These are phyloP conservation scores for Sitodiplosis mosellana DNA, from an alignment of 1,140 invertebrate species.

Conservation along the genomic window DNA sequence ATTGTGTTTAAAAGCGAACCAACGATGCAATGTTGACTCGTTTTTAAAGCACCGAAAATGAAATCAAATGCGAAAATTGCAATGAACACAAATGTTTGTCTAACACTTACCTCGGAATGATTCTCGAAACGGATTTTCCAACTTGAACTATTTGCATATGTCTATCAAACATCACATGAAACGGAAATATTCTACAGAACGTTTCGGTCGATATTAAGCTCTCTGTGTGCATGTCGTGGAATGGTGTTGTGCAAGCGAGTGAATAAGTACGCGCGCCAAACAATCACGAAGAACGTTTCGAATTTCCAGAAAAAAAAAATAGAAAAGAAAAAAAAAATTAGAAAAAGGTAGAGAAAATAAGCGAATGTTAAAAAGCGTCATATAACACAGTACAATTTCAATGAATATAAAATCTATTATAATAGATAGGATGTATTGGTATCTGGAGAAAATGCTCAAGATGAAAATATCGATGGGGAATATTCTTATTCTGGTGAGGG, in stretches of 20 bases:
- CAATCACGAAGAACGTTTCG: too few relatives aligned
- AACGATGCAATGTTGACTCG: too few relatives aligned
- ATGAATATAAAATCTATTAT: too few relatives aligned
- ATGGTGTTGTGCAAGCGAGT: too few relatives aligned
- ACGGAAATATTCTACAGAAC: constrained; percentile 87
- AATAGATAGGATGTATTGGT: too few relatives aligned
- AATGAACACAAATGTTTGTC: background rate
- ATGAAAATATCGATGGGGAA: too few relatives aligned
- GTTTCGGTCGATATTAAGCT: constrained; percentile 76
- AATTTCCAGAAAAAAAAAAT: constrained; percentile 5
- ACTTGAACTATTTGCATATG: constrained; percentile 70
- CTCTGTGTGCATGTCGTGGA: constrained; percentile 40
- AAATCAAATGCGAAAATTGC: background rate
- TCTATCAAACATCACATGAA: constrained; percentile 84
- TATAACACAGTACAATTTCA: too few relatives aligned
- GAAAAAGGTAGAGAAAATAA: background rate
- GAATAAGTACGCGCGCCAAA: too few relatives aligned
- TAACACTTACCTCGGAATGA: constrained; percentile 45
- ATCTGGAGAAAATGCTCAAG: too few relatives aligned
- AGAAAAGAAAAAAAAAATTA: background rate
- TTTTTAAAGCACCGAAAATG: background rate
- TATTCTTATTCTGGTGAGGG: too few relatives aligned
- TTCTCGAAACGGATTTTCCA: constrained; percentile 66
- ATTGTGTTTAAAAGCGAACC: background rate
- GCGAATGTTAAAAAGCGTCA: background rate